phyloP scores from a whole-genome alignment of 1,140 invertebrate genomes.

The Platorchestia sp. region DNA sequence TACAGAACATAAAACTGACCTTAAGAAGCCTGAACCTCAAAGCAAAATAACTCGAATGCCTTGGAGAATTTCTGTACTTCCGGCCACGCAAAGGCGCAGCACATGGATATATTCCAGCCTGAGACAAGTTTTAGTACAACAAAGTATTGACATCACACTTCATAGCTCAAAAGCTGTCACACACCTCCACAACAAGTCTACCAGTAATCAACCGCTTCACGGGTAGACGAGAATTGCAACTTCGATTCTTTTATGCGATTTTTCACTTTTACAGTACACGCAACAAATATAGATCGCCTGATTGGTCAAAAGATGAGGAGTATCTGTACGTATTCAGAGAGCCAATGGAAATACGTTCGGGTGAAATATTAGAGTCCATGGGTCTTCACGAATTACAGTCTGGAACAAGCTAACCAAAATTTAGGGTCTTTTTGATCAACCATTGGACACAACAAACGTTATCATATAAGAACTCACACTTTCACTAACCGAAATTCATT shows the following conservation, averaged over 20 bases:
- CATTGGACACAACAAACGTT: too few relatives aligned
- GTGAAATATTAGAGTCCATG: background rate
- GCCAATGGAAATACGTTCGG: background rate
- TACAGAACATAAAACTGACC: background rate
- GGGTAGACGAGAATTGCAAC: background rate
- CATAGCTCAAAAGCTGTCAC: background rate
- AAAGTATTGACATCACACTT: background rate
- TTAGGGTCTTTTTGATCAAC: too few relatives aligned
- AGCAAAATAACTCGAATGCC: too few relatives aligned
- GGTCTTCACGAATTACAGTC: too few relatives aligned
- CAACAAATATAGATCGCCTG: background rate
- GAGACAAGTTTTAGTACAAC: background rate
- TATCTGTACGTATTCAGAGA: background rate
- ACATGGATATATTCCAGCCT: background rate
- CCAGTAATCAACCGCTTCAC: background rate
- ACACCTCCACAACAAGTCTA: background rate
- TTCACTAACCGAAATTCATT: too few relatives aligned
- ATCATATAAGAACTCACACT: too few relatives aligned
- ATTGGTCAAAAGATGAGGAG: background rate
- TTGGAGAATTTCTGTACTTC: background rate
- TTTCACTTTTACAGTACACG: background rate
- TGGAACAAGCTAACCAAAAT: too few relatives aligned
- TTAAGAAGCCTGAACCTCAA: background rate
- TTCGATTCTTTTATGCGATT: background rate
- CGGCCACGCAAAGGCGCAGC: background rate